phyloP scores from a whole-genome alignment of 2,797 vertebrate genomes.

The Scyliorhinus canicula region DNA sequence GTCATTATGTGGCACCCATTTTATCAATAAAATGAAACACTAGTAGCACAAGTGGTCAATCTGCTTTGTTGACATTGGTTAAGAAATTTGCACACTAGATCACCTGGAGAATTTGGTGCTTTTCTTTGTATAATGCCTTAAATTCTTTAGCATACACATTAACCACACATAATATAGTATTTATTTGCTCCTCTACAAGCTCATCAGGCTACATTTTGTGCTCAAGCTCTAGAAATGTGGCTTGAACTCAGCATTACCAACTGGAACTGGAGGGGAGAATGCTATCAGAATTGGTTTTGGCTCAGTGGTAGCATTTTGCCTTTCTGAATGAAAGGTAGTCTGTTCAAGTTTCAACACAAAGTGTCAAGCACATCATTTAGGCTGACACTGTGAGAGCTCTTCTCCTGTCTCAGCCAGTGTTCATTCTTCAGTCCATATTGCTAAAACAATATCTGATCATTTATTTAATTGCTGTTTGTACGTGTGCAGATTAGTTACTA shows the following conservation, averaged over 20 bases:
- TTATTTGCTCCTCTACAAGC: not conserved
- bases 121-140: not conserved
- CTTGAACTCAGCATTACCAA: not conserved
- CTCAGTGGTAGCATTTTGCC: not conserved
- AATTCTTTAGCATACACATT: not conserved
- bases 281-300: not conserved
- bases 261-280: not conserved
- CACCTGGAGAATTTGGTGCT: not conserved
- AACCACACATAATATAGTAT: not conserved
- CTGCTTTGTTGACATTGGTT: not conserved
- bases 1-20: not conserved
- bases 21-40: not conserved
- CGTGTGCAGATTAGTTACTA: not conserved
- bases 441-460: not conserved
- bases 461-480: not conserved
- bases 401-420: not conserved
- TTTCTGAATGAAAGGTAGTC: not conserved
- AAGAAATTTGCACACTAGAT: not conserved
- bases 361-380: not conserved
- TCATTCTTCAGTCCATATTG: not conserved
- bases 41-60: not conserved
- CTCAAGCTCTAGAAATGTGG: not conserved
- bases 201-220: not conserved
- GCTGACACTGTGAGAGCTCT: not conserved
- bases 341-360: not conserved